These are phyloP conservation scores for Boulengeromyrus knoepffleri DNA, from an alignment of 2,113 vertebrate genomes.

Conservation along the genomic window DNA sequence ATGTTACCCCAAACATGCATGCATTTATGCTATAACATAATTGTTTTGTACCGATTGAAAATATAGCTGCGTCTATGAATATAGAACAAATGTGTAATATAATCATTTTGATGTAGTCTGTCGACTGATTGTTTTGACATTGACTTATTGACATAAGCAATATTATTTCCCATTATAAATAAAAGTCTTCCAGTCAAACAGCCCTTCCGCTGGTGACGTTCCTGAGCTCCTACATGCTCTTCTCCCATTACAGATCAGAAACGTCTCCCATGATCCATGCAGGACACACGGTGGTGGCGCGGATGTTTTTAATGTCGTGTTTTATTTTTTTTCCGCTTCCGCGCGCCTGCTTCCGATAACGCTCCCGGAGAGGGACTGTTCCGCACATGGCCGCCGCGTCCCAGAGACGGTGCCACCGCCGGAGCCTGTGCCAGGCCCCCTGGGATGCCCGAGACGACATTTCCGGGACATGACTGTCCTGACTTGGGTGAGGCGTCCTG, in stretches of 20 bases:
- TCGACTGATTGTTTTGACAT: background rate
- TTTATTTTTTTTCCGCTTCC: background rate
- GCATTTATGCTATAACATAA: background rate
- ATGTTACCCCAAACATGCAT: background rate
- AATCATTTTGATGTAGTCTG: background rate
- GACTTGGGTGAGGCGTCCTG: background rate
- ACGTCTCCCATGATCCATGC: background rate
- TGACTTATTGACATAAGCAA: background rate
- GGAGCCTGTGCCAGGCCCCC: background rate
- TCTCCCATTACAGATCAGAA: conserved; percentile 1
- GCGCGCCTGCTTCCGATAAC: background rate
- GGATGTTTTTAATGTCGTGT: conserved; percentile 3
- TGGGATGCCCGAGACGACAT: background rate
- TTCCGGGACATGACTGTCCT: background rate
- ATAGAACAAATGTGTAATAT: background rate
- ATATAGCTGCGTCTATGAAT: background rate
- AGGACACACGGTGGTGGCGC: background rate
- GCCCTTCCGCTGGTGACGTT: background rate
- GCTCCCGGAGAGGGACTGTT: background rate
- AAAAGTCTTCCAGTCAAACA: background rate
- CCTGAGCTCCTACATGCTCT: background rate
- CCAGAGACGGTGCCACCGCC: background rate
- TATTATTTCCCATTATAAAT: conserved; percentile 6
- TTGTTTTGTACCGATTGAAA: background rate
- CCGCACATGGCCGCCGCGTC: background rate